phyloP scores from a whole-genome alignment of 2,797 vertebrate genomes.

The Zalophus californianus region DNA sequence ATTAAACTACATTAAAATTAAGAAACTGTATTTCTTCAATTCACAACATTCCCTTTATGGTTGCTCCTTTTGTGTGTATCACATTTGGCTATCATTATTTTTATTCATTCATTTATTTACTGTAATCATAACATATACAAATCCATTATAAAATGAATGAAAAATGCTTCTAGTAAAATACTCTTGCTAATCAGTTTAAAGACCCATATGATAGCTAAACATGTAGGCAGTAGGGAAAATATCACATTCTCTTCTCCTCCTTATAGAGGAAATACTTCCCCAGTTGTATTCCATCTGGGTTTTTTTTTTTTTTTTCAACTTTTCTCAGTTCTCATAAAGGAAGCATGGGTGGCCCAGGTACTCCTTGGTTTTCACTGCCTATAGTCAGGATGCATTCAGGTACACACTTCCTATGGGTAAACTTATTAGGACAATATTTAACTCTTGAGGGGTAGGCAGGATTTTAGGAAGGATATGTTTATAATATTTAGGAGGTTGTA shows the following conservation, averaged over 20 bases:
- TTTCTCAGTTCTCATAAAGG: neutral
- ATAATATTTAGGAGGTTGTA: neutral
- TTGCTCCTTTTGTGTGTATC: neutral
- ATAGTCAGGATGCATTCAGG: neutral
- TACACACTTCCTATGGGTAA: neutral
- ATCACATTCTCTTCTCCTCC: neutral
- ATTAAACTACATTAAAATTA: neutral
- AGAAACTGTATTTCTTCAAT: neutral
- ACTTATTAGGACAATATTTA: neutral
- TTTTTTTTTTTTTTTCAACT: neutral
- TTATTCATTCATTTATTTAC: neutral
- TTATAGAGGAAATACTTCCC: neutral
- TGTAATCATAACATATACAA: neutral
- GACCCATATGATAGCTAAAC: neutral
- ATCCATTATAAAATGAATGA: neutral
- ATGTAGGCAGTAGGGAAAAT: neutral
- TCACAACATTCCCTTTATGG: neutral
- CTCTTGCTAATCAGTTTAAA: neutral
- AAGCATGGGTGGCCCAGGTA: too few relatives aligned
- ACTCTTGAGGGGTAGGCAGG: neutral
- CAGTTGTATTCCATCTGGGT: neutral
- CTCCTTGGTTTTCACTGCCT: too few relatives aligned
- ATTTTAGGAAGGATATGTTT: neutral
- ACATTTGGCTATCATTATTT: neutral
- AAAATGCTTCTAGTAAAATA: neutral